Base-by-base conservation (phyloP, 2,113 vertebrate genomes). In the Neolamprologus modestus region DNA sequence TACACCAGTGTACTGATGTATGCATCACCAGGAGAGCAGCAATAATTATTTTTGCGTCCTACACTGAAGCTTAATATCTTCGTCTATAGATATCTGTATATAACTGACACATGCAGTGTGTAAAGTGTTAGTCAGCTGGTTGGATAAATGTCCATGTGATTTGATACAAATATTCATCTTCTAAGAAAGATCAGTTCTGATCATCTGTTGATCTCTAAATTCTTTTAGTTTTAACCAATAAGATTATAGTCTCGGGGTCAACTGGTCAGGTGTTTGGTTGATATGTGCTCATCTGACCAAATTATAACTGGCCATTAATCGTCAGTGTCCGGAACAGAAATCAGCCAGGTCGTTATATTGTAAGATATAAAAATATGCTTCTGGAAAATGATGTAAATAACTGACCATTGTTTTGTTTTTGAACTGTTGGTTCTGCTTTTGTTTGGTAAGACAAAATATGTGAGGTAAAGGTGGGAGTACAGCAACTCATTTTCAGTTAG, bases 301-400 rank as follows among this genome's bases (percentile, higher is more conserved):
- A 28, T 47, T 47, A 0, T 7, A 47, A 47, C 40, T 47, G 21
- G 24, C 6, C 59, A 63, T 35, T n/a, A 35, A 63, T 63, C 9
- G 1, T 35, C 59, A 63, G 59, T n/a, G 59, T 63, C 59, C 0
- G 59, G 4, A 35, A n/a, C 31, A 63, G 31, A 63, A 63, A 35
- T 63, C 31, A 63, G 59, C 31, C 17, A 63, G 31, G 59, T 63
- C 9, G 31, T 63, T 35, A 12, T n/a, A 7, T 35, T 35, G 59
- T 35, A 63, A 24, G 66, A 14, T 71, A 24, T 42, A 9, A 0
- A 71, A 71, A 71, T 0, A 9, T n/a, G 31, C 9, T 63, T 35
- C 35, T 42, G n/a, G 1, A 71, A 24, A 71, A 71, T 6, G 0
- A 71, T 42, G 19, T 24, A 42, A 40, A 40, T 9, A 71, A 40